phyloP scores from a whole-genome alignment of 2,888 invertebrate species.

The Lasioglossum zephyrum region DNA sequence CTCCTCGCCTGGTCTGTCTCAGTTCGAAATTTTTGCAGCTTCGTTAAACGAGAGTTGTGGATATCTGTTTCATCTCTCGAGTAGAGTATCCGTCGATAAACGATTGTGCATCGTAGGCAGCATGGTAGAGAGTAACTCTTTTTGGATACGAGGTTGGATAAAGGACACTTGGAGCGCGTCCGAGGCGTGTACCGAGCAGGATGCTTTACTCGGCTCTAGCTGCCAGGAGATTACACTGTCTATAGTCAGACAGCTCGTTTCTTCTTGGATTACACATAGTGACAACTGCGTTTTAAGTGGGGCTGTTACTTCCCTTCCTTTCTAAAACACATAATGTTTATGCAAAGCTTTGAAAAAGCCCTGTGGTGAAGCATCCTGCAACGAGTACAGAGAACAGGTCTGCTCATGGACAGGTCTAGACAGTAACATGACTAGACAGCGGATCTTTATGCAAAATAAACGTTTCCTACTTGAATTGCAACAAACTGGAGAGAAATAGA shows the following conservation, averaged over 20 bases:
- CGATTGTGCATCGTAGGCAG: conserved; percentile 40
- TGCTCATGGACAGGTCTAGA: neutral
- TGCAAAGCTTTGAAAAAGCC: no score
- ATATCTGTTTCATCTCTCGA: conserved; percentile 6
- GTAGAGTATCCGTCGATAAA: neutral
- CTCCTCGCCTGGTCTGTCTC: conserved; percentile 13
- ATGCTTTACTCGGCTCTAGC: neutral
- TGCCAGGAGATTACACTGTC: neutral
- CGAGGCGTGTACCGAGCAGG: conserved; percentile 22
- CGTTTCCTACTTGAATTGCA: no score
- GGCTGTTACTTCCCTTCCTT: no score
- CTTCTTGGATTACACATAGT: no score
- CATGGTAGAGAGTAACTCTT: conserved; percentile 31
- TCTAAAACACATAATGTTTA: no score
- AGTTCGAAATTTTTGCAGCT: neutral
- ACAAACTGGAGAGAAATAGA: no score
- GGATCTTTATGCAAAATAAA: no score
- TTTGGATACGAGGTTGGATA: conserved; percentile 7
- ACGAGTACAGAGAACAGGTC: neutral
- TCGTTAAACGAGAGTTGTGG: conserved; percentile 8
- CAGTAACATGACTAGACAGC: neutral
- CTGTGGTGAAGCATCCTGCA: neutral
- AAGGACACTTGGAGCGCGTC: conserved; percentile 28
- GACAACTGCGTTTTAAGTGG: no score
- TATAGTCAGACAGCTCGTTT: no score